phyloP scores from a whole-genome alignment of 2,888 invertebrate genomes.

The Prosopocoilus inquinatus region DNA sequence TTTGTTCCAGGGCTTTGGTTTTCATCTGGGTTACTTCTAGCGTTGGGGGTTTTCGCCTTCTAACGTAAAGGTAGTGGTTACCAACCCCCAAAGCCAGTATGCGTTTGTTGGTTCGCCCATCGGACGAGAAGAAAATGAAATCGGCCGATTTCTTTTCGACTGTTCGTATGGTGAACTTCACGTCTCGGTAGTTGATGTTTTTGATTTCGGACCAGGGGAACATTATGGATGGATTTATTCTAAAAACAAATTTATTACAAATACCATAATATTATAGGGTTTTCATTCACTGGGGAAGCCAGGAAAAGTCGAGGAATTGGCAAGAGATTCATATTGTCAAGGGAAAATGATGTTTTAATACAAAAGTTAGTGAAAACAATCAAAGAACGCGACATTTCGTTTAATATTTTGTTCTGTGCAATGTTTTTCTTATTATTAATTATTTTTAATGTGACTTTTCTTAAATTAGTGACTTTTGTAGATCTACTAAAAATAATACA shows the following conservation, averaged over 20 bases:
- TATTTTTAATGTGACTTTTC: too few relatives aligned
- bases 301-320: too few relatives aligned
- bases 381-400: too few relatives aligned
- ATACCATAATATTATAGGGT: too few relatives aligned
- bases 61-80: conserved; percentile 98
- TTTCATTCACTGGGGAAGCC: too few relatives aligned
- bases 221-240: conserved; percentile 94
- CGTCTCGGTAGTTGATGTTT: conserved; percentile 98
- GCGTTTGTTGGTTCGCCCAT: conserved; percentile 95
- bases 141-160: conserved; percentile 98
- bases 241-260: conserved; percentile 45
- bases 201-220: conserved; percentile 99
- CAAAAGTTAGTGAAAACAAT: too few relatives aligned
- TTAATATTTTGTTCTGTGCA: too few relatives aligned
- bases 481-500: too few relatives aligned
- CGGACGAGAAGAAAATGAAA: conserved; percentile 96
- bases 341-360: too few relatives aligned
- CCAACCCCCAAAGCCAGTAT: conserved; percentile 98
- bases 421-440: too few relatives aligned
- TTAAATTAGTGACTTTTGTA: too few relatives aligned
- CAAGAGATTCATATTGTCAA: too few relatives aligned
- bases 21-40: conserved; percentile 99
- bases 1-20: conserved; percentile 94
- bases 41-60: conserved; percentile 95
- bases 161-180: conserved; percentile 98